These are phyloP conservation scores for Gymnoscelis rufifasciata DNA, from an alignment of 2,888 invertebrate genomes.

Conservation along the genomic window DNA sequence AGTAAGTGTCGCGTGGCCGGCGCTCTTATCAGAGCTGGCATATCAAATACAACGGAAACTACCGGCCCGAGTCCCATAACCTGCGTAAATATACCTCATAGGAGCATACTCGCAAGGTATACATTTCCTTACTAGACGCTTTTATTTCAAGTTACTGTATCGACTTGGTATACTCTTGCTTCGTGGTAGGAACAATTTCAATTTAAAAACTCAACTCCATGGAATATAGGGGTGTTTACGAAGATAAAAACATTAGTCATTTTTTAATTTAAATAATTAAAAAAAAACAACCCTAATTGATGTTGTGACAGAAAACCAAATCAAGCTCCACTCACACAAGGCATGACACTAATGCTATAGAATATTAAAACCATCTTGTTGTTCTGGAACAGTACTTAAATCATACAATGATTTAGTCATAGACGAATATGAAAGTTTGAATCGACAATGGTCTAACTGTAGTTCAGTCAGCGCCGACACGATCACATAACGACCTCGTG, in stretches of 20 bases:
- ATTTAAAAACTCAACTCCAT: no score
- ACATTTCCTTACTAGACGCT: conserved; percentile 27
- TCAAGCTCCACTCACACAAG: conserved; percentile 12
- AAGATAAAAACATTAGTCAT: no score
- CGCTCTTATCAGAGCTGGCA: conserved; percentile 67
- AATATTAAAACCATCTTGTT: conserved; percentile 27
- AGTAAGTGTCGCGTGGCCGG: conserved; percentile 70
- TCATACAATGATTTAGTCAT: conserved; percentile 53
- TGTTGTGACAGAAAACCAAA: background rate
- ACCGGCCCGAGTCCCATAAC: conserved; percentile 47
- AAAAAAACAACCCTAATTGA: background rate
- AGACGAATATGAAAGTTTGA: conserved; percentile 73
- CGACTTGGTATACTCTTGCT: conserved; percentile 15
- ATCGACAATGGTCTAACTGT: conserved; percentile 75
- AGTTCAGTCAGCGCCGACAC: conserved; percentile 68
- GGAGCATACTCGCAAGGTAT: conserved; percentile 25
- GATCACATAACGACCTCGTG: conserved; percentile 76
- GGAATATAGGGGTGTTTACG: no score
- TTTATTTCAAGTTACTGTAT: conserved; percentile 25
- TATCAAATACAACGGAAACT: conserved; percentile 69
- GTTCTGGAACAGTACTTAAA: conserved; percentile 48
- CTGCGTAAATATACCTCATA: conserved; percentile 24
- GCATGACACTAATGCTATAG: background rate
- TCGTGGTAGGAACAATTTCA: conserved; percentile 3
- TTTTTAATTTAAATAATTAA: no score